phyloP scores from a whole-genome alignment of 2,888 invertebrate species.

The Proisotoma minuta region DNA sequence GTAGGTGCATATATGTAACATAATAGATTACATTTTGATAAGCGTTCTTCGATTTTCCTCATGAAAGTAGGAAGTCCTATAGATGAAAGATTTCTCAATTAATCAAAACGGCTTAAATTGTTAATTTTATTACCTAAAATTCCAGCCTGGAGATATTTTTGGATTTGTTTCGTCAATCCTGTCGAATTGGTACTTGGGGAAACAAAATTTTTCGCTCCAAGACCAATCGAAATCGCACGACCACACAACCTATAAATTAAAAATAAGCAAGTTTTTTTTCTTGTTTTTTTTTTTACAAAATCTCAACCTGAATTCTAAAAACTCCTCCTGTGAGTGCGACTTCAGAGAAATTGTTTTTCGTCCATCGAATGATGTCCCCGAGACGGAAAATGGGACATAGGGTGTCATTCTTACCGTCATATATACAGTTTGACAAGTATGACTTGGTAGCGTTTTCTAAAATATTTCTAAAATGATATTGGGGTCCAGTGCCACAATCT shows the following conservation, averaged over 20 bases:
- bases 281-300: no score
- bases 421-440: conserved; percentile 49
- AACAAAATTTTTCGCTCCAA: conserved; percentile 48
- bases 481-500: conserved; percentile 22
- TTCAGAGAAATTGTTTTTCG: conserved; percentile 47
- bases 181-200: conserved; percentile 53
- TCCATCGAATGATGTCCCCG: conserved; percentile 50
- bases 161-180: conserved; percentile 52
- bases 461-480: conserved; percentile 48
- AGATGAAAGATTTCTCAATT: no score
- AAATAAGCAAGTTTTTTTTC: no score
- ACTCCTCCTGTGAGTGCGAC: conserved; percentile 47
- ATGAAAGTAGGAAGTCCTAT: conserved; percentile 51
- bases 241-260: no score
- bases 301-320: conserved; percentile 28
- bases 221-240: conserved; percentile 37
- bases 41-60: conserved; percentile 51
- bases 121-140: conserved; percentile 42
- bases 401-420: conserved; percentile 47
- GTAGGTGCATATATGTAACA: no score
- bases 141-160: conserved; percentile 52
- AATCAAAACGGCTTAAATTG: not conserved
- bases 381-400: conserved; percentile 53
- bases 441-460: conserved; percentile 46
- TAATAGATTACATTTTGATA: conserved; percentile 51